Conservation (phyloP, 2,113 vertebrate genomes). For the Beaufortia kweichowensis region DNA sequence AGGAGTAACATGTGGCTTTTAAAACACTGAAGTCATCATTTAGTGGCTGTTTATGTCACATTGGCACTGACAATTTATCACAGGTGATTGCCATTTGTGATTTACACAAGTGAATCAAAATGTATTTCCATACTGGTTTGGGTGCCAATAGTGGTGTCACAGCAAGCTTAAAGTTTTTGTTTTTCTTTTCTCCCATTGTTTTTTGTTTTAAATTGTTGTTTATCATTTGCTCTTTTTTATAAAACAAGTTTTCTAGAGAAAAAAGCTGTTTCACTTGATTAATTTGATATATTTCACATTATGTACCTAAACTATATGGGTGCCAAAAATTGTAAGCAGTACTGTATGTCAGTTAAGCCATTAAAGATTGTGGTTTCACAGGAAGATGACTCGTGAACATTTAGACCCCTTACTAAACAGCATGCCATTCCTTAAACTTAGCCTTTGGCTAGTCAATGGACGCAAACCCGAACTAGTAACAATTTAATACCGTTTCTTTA, state of each 20-base stretch:
- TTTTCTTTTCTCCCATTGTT: background rate
- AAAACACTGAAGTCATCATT: background rate
- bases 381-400: too few species aligned
- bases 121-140: conserved; percentile 28
- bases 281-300: background rate
- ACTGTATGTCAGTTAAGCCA: too few species aligned
- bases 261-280: background rate
- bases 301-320: background rate
- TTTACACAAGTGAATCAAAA: conserved; percentile 22
- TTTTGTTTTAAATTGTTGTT: background rate
- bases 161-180: background rate
- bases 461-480: too few species aligned
- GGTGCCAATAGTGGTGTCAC: background rate
- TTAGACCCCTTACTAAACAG: too few species aligned
- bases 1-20: background rate
- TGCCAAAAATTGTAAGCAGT: conserved; percentile 3
- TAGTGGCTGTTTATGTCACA: background rate
- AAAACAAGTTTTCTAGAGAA: background rate
- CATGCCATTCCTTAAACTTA: too few species aligned
- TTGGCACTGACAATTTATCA: conserved; percentile 29
- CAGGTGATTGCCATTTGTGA: conserved; percentile 27
- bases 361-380: too few species aligned
- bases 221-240: background rate
- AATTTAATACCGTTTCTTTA: too few species aligned
- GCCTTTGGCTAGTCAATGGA: too few species aligned